phyloP scores from a whole-genome alignment of 2,888 invertebrate genomes.

The Cosmia trapezina region DNA sequence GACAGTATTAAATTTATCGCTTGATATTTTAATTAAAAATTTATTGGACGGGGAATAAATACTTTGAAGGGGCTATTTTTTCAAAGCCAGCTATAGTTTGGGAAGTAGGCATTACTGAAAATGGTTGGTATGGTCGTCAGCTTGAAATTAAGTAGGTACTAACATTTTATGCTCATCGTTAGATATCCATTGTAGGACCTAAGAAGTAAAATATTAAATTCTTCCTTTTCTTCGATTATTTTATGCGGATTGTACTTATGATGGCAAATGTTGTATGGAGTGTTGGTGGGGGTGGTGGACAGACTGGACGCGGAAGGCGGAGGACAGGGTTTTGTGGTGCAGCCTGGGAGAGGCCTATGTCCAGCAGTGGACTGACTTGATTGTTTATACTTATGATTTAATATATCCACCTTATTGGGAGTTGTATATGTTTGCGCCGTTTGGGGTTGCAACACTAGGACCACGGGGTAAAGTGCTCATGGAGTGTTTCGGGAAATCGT shows the following conservation, averaged over 20 bases:
- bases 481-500: background rate
- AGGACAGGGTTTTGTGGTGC: background rate
- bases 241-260: background rate
- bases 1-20: conserved; percentile 4
- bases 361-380: background rate
- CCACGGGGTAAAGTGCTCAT: too few relatives aligned
- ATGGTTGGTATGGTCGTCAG: background rate
- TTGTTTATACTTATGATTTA: background rate
- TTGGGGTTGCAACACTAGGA: too few relatives aligned
- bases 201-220: background rate
- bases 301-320: background rate
- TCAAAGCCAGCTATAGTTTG: background rate
- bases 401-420: background rate
- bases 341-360: background rate
- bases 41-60: background rate
- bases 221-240: background rate
- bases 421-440: too few relatives aligned
- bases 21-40: conserved; percentile 20
- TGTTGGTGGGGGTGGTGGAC: too few relatives aligned
- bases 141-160: background rate
- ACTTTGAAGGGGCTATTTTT: background rate
- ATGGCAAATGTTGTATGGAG: background rate
- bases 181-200: background rate
- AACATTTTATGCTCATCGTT: background rate
- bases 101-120: background rate